Base-by-base conservation (phyloP, 2,888 invertebrate genomes). In the Spodoptera littoralis region DNA sequence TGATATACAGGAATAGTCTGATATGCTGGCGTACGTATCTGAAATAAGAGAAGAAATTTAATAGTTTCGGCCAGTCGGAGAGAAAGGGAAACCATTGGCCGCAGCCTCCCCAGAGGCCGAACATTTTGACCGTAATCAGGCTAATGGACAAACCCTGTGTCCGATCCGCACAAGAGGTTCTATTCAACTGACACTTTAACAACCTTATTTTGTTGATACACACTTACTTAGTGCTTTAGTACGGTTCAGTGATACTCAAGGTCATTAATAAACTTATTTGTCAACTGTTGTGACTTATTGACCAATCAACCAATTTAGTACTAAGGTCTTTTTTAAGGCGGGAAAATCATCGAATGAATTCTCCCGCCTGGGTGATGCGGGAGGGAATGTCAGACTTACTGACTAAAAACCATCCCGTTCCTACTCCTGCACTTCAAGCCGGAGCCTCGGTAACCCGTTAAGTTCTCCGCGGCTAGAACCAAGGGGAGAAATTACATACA, bases 111-210 rank as follows among this genome's bases (percentile, higher is more conserved):
- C 85, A 69, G 83, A 84, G 88, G 87, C 84, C 82, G 88, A 87
- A 83, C 88, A 87, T 90, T 91, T 90, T 89, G 92, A 91, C 92
- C 92, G 92, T 92, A 92, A 92, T 92, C 92, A 92, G 87, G 85
- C 90, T 92, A 92, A 92, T 92, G 92, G 91, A 90, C 88, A 88
- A 88, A 89, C 91, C 91, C 89, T 86, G 90, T 88, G 88, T 88
- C 88, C 90, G 86, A 86, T 88, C 84, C 86, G 84, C 81, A 88
- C 86, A 84, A 89, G 86, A 86, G 82, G 82, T 86, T 84, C 89
- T 84, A 86, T 88, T 88, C 88, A 83, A 83, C 86, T 86, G 86
- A 82, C 87, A 88, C 86, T 90, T 87, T 86, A 89, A 89, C 88
- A 83, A 84, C 84, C 84, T 88, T 88, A 88, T 88, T 89, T 88